A percentile compares a stretch with the other conserved stretches of the same genome.
Evolutionary conservation across 1,140 invertebrate genomes (phyloP).

Genomic region (Coboldia fuscipes): DNA sequence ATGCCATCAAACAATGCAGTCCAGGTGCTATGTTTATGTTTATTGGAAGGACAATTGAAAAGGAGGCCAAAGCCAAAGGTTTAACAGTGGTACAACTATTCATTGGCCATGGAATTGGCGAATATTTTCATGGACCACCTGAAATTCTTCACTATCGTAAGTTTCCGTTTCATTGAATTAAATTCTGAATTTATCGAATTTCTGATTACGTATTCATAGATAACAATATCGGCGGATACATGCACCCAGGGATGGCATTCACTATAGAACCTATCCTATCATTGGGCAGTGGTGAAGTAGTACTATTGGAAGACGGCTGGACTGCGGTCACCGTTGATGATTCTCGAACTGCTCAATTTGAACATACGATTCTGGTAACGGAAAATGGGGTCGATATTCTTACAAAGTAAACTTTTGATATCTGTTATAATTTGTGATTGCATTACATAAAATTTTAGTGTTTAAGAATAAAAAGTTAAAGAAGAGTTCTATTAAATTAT

Average conservation of each 20-base stretch:
- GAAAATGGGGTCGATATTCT: slow-evolving; percentile 45
- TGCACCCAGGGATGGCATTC: slow-evolving; percentile 79
- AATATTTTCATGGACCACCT: slow-evolving; percentile 79
- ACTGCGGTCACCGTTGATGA: slow-evolving; percentile 60
- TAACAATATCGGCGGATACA: slow-evolving; percentile 44
- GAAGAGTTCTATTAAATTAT: no score
- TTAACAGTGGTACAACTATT: slow-evolving; percentile 56
- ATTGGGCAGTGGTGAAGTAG: slow-evolving; percentile 41
- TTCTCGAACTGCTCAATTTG: slow-evolving; percentile 67
- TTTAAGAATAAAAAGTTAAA: no score
- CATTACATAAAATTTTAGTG: no score
- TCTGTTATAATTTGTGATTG: not conserved
- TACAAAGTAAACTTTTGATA: slow-evolving; percentile 23
- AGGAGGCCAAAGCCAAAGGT: slow-evolving; percentile 34
- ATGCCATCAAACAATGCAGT: slow-evolving; percentile 55
- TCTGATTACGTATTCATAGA: slow-evolving; percentile 22
- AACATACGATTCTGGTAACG: slow-evolving; percentile 80
- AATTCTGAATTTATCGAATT: not conserved
- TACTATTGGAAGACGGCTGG: slow-evolving; percentile 70
- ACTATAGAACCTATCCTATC: slow-evolving; percentile 82
- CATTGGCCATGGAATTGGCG: slow-evolving; percentile 82
- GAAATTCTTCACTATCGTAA: slow-evolving; percentile 62
- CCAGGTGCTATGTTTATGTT: slow-evolving; percentile 46
- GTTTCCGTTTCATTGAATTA: slow-evolving; percentile 4
- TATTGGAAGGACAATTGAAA: slow-evolving; percentile 50